These are phyloP conservation scores for Amphilophus citrinellus DNA, from an alignment of 2,113 vertebrate genomes.

Conservation along the genomic window DNA sequence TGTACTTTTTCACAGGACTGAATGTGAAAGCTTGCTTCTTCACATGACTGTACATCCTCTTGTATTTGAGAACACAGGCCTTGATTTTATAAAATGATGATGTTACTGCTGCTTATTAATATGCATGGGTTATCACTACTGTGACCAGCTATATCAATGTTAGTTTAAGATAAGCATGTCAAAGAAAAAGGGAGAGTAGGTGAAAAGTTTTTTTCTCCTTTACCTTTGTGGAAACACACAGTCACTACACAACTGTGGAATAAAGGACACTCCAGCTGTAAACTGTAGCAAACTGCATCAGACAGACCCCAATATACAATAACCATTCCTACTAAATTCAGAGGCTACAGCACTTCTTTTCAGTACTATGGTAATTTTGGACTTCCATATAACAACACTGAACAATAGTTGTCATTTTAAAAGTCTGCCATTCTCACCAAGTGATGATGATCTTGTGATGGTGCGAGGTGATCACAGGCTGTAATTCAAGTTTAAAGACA, in stretches of 20 bases:
- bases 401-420: background rate
- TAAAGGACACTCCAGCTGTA: background rate
- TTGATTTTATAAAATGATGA: background rate
- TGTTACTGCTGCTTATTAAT: background rate
- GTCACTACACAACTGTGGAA: background rate
- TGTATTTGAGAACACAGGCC: background rate
- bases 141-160: background rate
- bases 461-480: conserved; percentile 23
- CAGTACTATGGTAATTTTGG: background rate
- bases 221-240: conserved; percentile 18
- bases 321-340: no score
- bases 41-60: background rate
- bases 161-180: background rate
- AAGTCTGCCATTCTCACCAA: conserved; percentile 19
- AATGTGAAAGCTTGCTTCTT: background rate
- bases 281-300: background rate
- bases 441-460: conserved; percentile 21
- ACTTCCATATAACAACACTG: background rate
- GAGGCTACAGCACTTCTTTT: background rate
- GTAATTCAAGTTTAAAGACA: conserved; percentile 14
- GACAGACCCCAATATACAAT: background rate
- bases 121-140: background rate
- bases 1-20: background rate
- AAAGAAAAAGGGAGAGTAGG: conserved; percentile 3
- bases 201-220: background rate